Base-by-base conservation (phyloP, 1,140 invertebrate genomes). In the Leucophenga varia region DNA sequence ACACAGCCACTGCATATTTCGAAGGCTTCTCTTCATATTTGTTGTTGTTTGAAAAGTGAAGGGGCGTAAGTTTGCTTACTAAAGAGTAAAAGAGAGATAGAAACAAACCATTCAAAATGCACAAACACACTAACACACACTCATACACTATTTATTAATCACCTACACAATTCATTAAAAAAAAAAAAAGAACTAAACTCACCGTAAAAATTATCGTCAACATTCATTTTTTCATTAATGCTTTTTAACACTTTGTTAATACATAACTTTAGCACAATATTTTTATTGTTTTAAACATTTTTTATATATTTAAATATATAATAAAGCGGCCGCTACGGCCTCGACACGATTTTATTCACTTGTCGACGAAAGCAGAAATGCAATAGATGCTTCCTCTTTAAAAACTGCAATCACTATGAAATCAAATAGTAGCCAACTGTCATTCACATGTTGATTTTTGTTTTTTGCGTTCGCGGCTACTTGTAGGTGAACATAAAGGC, bases 171-270 rank as follows among this genome's bases (percentile, higher is more conserved):
- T n/a, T 36, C 18, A 13, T 22, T 9, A 40, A 28, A 34, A 10
- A 14, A 6, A 14, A 14, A n/a, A 10, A 34, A 4, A 4, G 32
- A 3, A 21, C 35, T 22, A 28, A 18, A 39, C 7, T 43, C 45
- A 55, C 54, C 54, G 31, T 55, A 55, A 40, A 55, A 52, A 18
- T 37, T 16, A 14, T 55, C 54, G 17, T 52, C 49, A 7, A 52
- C 49, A 18, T 55, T 49, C 54, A 55, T 55, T 42, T 43, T 53
- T 20, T 48, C 47, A 40, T 14, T 8, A 34, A 38, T 32, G n/a
- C 17, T 20, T 38, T 7, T 28, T 21, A 3, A 39, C 32, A 34
- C 20, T 46, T 38, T 14, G n/a, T 49, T 45, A 22, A 30, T 4
- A 22, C 43, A 50, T 51, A 14, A 21, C 21, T 30, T 30, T 30